Base-by-base conservation (phyloP, 2,888 invertebrate species). In the Oxyteleia sp. region DNA sequence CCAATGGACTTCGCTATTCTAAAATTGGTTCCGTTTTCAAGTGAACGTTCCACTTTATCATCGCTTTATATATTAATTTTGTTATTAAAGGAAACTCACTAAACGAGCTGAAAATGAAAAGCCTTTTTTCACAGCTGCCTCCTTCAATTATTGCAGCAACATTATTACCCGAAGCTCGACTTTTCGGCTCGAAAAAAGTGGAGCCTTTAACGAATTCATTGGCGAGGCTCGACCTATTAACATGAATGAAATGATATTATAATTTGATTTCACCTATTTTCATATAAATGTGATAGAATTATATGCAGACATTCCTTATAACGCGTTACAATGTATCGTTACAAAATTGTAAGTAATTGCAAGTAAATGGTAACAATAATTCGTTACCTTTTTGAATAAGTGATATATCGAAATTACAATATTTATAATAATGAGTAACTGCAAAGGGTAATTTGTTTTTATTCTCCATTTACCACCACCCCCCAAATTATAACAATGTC, bases 211-310 rank as follows among this genome's bases (percentile, higher is more conserved):
- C 80, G 53, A 72, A 80, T 66, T 80, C 71, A 80, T 72, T 2
- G 38, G 13, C 38, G 13, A 38, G 38, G 5, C 80, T 72, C 66
- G 61, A 74, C 74, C 74, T 57, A 63, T 81, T 74, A 81, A 68
- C 68, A 68, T 45, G 66, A 72, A 66, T 59, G 74, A 61, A 68
- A 74, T 41, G 80, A 72, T 80, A n/a, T n/a, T n/a, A n/a, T n/a
- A n/a, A n/a, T n/a, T n/a, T n/a, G n/a, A n/a, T n/a, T n/a, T n/a
- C n/a, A n/a, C n/a, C n/a, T n/a, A n/a, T n/a, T n/a, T n/a, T n/a
- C n/a, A n/a, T n/a, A n/a, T n/a, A n/a, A n/a, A n/a, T n/a, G n/a
- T n/a, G n/a, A n/a, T n/a, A n/a, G n/a, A n/a, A n/a, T n/a, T n/a
- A n/a, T n/a, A n/a, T n/a, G n/a, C n/a, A n/a, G n/a, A n/a, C n/a